These are phyloP conservation scores for Atta texana DNA, from an alignment of 1,140 invertebrate genomes.

Conservation along the genomic window DNA sequence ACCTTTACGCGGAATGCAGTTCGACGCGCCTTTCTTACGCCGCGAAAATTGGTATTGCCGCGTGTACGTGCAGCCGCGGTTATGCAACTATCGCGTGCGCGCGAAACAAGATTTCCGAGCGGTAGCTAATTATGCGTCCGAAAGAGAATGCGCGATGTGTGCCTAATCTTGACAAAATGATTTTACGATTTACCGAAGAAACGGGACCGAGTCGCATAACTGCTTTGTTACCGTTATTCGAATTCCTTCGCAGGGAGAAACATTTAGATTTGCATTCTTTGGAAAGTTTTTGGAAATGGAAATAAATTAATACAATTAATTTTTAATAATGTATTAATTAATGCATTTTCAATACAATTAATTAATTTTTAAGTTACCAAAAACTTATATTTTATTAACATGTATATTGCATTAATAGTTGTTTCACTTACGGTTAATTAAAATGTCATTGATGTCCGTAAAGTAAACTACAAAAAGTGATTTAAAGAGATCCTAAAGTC, in stretches of 20 bases:
- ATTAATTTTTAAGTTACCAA: no score
- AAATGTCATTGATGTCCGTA: no score
- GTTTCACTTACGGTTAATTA: no score
- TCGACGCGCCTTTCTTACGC: conserved; percentile 50
- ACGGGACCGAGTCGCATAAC: background rate
- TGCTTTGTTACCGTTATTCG: background rate
- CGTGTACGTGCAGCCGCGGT: conserved; percentile 19
- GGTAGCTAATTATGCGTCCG: conserved; percentile 22
- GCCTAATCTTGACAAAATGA: background rate
- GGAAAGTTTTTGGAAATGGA: background rate
- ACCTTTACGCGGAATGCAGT: conserved; percentile 5
- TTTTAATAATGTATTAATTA: no score
- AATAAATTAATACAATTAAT: no score
- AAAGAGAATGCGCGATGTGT: conserved; percentile 59
- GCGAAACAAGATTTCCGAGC: conserved; percentile 31
- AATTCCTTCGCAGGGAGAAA: background rate
- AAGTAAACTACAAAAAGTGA: no score
- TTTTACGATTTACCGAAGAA: background rate
- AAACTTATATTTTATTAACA: no score
- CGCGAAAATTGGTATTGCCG: conserved; percentile 46
- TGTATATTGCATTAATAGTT: no score
- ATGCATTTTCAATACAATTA: no score
- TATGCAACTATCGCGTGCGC: conserved; percentile 58
- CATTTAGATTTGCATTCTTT: background rate
- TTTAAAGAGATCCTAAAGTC: no score